Evolutionary conservation across 2,797 vertebrate species (phyloP).

Genomic region (Falco biarmicus): DNA sequence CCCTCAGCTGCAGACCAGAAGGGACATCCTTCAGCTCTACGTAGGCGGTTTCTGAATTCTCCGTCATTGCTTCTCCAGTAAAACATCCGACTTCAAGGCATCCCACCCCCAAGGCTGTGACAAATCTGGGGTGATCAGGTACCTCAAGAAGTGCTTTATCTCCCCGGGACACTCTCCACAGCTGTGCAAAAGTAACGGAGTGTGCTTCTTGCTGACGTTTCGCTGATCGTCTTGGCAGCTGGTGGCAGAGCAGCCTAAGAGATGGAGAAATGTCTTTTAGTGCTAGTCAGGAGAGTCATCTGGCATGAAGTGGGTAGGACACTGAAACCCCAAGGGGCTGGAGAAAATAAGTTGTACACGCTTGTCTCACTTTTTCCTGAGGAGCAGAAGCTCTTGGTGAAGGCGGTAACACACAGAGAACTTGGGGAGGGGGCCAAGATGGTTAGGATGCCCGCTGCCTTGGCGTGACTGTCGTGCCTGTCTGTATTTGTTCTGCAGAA

Average conservation of each 20-base stretch:
- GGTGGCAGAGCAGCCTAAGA: neutral
- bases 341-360: neutral
- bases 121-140: neutral
- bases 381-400: neutral
- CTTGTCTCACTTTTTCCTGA: neutral
- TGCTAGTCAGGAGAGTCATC: neutral
- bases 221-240: neutral
- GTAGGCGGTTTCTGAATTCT: neutral
- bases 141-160: neutral
- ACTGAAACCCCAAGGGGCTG: neutral
- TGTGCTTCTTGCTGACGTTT: neutral
- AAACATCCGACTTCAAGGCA: neutral
- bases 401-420: neutral
- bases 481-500: slow-evolving; percentile 60
- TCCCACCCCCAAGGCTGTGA: neutral
- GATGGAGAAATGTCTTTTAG: neutral
- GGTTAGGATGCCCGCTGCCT: neutral
- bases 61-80: neutral
- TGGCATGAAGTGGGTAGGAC: neutral
- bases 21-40: neutral
- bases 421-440: neutral
- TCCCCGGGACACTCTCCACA: neutral
- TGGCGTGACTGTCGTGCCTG: accelerated
- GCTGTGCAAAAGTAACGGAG: neutral
- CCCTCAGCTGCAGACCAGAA: neutral